Base-by-base conservation (phyloP, 2,113 vertebrate genomes). In the Chaetorhynchus papuensis region DNA sequence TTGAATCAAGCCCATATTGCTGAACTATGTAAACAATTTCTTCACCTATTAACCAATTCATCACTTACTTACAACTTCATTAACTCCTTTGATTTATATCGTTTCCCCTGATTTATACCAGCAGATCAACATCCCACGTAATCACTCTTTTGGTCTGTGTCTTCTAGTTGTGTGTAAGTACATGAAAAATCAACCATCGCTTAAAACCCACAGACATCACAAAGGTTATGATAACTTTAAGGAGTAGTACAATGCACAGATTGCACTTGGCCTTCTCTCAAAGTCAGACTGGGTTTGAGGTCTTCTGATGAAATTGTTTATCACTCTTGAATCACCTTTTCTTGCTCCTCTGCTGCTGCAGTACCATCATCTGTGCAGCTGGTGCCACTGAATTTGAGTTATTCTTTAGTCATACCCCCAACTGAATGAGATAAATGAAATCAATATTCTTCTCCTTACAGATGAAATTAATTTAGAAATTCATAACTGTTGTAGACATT, bases 361-460 rank as follows among this genome's bases (percentile, higher is more conserved):
- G 41, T 65, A 37, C 69, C 90, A 92, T 95, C 78, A 92, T 94
- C 86, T 91, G 71, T 87, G 78, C 77, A 96, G 72, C 37, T 90
- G 63, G 87, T 94, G 91, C 92, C 94, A 95, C 54, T 96, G 91
- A 95, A 93, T 83, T 93, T 87, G 87, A 94, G 77, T 96, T 96
- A 93, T 90, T 91, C 80, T 97, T 90, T 87, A 96, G 93, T 94
- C 83, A 90, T 80, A 82, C 83, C 82, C 75, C 42, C 90, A 94
- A 83, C 49, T 93, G 97, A 95, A 93, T 97, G 88, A 97, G 96
- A 95, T 84, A 65, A 97, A 97, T 96, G 47, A 95, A 96, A 96
- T 96, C 94, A 95, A 94, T 98, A 96, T 86, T 94, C 66, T 93
- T 90, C 79, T 91, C 53, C 89, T 96, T 93, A 87, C 18, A 83